Percentiles rank a stretch among this genome's conserved stretches.
phyloP scores from a whole-genome alignment of 1,140 invertebrate species.

The Solenopsis invicta region DNA sequence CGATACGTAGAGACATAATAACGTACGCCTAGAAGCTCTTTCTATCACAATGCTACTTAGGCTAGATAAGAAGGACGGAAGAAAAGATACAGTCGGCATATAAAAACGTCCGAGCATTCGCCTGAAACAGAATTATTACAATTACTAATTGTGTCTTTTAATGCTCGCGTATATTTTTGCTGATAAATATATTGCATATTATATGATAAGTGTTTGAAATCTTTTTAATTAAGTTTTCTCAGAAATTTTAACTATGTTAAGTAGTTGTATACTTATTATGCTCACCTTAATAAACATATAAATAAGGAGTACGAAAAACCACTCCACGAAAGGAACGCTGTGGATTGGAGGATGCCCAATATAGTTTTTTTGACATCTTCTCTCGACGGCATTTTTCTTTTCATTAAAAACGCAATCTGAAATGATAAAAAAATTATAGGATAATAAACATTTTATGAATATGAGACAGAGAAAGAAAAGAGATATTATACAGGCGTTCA shows the following conservation, averaged over 20 bases:
- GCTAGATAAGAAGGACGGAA: constrained; percentile 91
- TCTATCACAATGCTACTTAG: constrained; percentile 92
- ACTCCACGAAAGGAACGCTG: constrained; percentile 92
- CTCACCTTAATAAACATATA: constrained; percentile 90
- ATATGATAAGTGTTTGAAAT: neutral
- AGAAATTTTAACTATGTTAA: neutral
- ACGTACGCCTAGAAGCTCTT: constrained; percentile 90
- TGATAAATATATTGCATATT: neutral
- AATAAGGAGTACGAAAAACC: constrained; percentile 91
- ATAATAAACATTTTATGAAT: constrained; percentile 18
- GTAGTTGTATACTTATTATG: constrained; percentile 19
- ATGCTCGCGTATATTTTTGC: neutral
- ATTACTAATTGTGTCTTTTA: neutral
- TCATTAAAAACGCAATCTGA: constrained; percentile 91
- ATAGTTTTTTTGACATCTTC: constrained; percentile 90
- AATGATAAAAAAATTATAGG: constrained; percentile 69
- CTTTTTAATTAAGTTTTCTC: neutral
- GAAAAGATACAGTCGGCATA: constrained; percentile 90
- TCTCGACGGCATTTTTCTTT: constrained; percentile 89
- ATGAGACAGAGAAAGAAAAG: too few species aligned
- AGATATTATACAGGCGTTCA: too few species aligned
- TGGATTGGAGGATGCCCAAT: constrained; percentile 91
- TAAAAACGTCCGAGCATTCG: constrained; percentile 90
- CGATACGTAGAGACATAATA: constrained; percentile 93
- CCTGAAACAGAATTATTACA: constrained; percentile 85